Evolutionary conservation across 2,797 vertebrate species (phyloP), one percentile per base, ranked within the genome.

Genomic region (Hozukius guyotensis): DNA sequence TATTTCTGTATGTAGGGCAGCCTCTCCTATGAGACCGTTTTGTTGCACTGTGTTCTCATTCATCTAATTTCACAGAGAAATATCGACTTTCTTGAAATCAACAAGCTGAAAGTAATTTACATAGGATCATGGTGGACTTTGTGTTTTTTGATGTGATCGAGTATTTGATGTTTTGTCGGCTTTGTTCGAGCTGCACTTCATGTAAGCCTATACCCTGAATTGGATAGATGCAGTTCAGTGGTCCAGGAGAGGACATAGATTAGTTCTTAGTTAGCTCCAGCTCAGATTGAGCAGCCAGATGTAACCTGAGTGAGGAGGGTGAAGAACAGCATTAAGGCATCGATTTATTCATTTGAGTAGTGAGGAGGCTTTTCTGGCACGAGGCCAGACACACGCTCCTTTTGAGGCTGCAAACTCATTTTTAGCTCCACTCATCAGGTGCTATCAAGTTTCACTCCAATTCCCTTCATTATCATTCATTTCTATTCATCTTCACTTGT

Each of bases 331-430:
- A 60, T 79, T 69, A 60, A 56, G 10, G 13, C 24, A 73, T 60
- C 57, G 72, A 90, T 90, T 81, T 84, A 84, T 84, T 84, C 67
- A 82, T 76, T n/a, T 3, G 2, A 69, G 20, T n/a, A 42, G 31
- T 8, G 14, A 56, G 59, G 20, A 67, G 69, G 66, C 52, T 64
- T 29, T 29, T 69, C 60, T 62, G 63, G 70, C 63, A 9, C 1
- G 1, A 16, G 62, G 24, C 42, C 67, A 78, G 20, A 75, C n/a
- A 46, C 52, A 53, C 63, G 11, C 49, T 36, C 34, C 53, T 71
- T 63, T 68, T 52, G 34, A 80, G 76, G 59, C 24, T 34, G 63
- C 12, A 82, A 68, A 80, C 57, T 75, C 22, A 80, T 85, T 75
- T 80, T 56, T 53, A 66, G 68, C 72, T 81, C 64, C 67, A 62